Conservation (phyloP, 1,140 invertebrate species). For the Atta cephalotes region DNA sequence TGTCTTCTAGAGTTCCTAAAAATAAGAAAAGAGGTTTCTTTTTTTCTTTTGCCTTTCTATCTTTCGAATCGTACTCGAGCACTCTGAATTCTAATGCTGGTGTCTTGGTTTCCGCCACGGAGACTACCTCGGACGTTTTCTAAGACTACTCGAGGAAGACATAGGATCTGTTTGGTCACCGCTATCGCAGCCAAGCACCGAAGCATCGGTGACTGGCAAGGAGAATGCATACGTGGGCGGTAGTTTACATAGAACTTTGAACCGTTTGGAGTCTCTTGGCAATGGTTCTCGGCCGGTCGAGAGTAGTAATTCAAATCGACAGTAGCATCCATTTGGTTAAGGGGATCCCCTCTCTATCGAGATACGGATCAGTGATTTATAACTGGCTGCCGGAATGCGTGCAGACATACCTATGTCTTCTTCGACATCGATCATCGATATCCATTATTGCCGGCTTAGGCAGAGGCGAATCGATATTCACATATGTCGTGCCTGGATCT, state of each 20-base stretch:
- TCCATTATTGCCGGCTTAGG: conserved; percentile 67
- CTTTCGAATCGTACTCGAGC: not conserved
- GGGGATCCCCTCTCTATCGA: conserved; percentile 62
- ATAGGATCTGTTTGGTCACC: conserved; percentile 53
- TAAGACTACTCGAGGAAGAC: conserved; percentile 67
- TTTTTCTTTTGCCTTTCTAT: not conserved
- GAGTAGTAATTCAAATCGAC: conserved; percentile 80
- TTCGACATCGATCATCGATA: conserved; percentile 72
- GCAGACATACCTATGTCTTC: conserved; percentile 74
- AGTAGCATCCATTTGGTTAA: conserved; percentile 79
- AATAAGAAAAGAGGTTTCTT: not conserved
- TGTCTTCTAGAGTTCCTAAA: not conserved
- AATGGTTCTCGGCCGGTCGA: conserved; percentile 65
- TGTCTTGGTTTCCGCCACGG: not conserved
- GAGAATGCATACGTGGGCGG: conserved; percentile 77
- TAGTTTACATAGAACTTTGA: conserved; percentile 78
- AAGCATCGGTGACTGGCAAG: conserved; percentile 21
- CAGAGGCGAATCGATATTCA: conserved; percentile 39
- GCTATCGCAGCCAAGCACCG: not conserved
- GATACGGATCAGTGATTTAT: conserved; percentile 80
- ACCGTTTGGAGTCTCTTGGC: conserved; percentile 73
- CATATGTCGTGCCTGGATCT: conserved; percentile 28
- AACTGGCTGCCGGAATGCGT: conserved; percentile 79
- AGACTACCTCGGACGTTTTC: conserved; percentile 55
- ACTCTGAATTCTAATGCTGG: conserved; percentile 49